Conservation (phyloP, 2,113 vertebrate species). For the Otocyon megalotis region DNA sequence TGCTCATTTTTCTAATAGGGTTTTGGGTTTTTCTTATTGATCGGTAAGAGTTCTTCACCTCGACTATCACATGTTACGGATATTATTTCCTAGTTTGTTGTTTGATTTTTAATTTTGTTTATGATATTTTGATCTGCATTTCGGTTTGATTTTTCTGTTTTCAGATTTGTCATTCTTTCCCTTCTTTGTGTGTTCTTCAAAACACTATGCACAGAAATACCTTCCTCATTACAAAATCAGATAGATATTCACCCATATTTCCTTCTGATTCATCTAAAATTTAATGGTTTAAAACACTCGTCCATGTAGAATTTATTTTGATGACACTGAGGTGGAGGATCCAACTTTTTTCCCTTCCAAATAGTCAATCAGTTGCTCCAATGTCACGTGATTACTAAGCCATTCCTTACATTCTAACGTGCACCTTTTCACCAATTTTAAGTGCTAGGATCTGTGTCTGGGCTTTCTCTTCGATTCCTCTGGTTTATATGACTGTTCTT, state of each 20-base stretch:
- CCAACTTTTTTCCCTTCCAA: neutral
- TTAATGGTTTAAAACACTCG: neutral
- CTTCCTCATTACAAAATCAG: neutral
- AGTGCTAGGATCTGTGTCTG: neutral
- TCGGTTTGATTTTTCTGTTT: conserved; percentile 46
- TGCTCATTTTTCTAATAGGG: conserved; percentile 53
- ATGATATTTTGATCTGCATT: conserved; percentile 43
- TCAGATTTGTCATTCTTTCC: conserved; percentile 42
- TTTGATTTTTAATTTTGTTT: conserved; percentile 64
- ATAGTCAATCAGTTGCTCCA: neutral
- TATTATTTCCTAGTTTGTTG: conserved; percentile 35
- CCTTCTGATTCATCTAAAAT: conserved; percentile 31
- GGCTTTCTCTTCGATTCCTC: neutral
- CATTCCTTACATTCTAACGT: neutral
- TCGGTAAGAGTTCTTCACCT: conserved; percentile 56
- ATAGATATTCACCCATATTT: neutral
- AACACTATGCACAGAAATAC: neutral
- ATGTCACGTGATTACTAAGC: neutral
- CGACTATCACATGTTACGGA: neutral
- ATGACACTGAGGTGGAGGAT: neutral
- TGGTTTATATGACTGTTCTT: neutral
- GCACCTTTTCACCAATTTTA: neutral
- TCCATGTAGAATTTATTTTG: conserved; percentile 48
- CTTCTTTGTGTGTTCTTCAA: neutral
- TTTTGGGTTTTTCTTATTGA: conserved; percentile 67